A percentile compares a stretch with the other conserved stretches of the same genome.
These are phyloP conservation scores for Nothobranchius kuhntae DNA, from an alignment of 2,113 vertebrate genomes.

Conservation along the genomic window DNA sequence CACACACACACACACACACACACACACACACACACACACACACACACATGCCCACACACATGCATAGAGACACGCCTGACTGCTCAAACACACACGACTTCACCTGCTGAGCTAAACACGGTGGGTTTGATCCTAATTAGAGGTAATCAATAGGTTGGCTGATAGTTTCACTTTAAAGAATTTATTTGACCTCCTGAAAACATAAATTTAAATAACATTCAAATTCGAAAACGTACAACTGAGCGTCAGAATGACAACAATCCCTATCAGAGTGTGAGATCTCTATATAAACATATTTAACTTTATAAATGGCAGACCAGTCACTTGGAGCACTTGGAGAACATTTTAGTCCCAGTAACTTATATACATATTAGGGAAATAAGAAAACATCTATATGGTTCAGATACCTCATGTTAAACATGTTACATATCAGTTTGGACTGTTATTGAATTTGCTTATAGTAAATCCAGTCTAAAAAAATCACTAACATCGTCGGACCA, in stretches of 20 bases:
- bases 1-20: not conserved
- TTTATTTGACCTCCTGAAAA: constrained; percentile 28
- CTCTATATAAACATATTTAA: not conserved
- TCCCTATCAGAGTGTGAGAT: constrained; percentile 1
- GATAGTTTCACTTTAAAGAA: constrained; percentile 58
- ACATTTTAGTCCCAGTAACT: no score
- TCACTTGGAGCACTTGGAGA: no score
- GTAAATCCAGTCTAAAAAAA: no score
- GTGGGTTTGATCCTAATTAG: constrained; percentile 73
- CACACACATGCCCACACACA: no score
- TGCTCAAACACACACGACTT: constrained; percentile 45
- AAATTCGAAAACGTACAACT: not conserved
- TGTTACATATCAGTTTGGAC: no score
- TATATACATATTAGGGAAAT: no score
- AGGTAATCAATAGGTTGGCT: constrained; percentile 71
- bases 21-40: no score
- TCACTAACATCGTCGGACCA: no score
- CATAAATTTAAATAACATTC: constrained; percentile 21
- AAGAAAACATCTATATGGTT: no score
- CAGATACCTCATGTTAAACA: no score
- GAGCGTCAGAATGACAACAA: not conserved
- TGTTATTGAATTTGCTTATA: no score
- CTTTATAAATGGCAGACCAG: no score
- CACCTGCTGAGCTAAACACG: constrained; percentile 59
- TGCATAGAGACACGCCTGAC: constrained; percentile 44